A percentile compares a stretch with the other conserved stretches of the same genome.
Conservation (phyloP, 2,113 vertebrate genomes). For the Cyanoderma ruficeps region DNA sequence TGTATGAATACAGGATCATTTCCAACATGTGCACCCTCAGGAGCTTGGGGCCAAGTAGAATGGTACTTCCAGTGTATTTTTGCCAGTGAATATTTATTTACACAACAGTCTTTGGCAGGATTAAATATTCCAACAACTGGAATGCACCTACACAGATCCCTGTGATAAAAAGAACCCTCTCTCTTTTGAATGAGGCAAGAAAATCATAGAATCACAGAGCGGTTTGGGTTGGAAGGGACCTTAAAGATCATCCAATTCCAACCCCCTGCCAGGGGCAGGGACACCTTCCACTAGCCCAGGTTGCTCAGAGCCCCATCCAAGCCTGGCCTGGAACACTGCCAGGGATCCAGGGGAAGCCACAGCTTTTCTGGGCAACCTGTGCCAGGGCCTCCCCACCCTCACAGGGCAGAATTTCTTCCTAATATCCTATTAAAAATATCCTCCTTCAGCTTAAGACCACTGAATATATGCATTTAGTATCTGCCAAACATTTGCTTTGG, state of each 20-base stretch:
- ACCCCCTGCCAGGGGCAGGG: not conserved
- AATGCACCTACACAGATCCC: not conserved
- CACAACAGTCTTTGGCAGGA: not conserved
- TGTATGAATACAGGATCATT: not conserved
- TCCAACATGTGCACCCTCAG: not conserved
- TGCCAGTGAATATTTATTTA: not conserved
- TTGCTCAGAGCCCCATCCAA: not conserved
- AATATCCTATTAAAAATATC: not conserved
- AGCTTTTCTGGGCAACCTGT: not conserved
- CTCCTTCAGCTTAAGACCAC: not conserved
- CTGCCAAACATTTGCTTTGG: not conserved
- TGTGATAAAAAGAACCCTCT: not conserved
- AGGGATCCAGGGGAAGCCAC: not conserved
- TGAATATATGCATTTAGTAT: not conserved
- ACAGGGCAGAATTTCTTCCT: not conserved
- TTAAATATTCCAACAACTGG: not conserved
- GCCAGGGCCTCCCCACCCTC: accelerated
- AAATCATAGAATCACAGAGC: not conserved
- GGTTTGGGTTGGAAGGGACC: not conserved
- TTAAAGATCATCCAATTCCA: not conserved
- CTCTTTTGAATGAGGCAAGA: not conserved
- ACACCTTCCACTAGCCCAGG: not conserved
- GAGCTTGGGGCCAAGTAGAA: not conserved
- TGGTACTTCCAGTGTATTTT: not conserved
- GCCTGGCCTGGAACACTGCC: not conserved